Evolutionary conservation across 2,888 invertebrate genomes (phyloP).

Genomic region (Girardia tigrina): DNA sequence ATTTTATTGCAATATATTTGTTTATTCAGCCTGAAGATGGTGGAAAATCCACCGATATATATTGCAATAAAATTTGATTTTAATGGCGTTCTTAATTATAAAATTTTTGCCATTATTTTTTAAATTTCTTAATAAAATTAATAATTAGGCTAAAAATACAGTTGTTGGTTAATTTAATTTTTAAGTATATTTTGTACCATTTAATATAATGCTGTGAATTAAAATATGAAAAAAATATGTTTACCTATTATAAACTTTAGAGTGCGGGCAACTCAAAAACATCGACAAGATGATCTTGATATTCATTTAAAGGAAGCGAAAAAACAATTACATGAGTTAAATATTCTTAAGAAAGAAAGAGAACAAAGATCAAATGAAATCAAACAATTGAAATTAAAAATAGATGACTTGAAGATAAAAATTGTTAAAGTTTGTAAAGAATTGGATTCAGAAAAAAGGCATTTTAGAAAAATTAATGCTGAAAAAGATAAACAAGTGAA

Average conservation of each 20-base stretch:
- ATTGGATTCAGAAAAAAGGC: not conserved
- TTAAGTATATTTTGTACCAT: no score
- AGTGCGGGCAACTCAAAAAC: not conserved
- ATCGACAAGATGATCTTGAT: conserved; percentile 1
- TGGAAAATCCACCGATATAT: no score
- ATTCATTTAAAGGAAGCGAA: not conserved
- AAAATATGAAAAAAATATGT: no score
- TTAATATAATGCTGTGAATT: no score
- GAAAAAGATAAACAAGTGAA: not conserved
- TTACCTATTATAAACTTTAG: not conserved
- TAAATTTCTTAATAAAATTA: no score
- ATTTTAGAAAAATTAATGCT: not conserved
- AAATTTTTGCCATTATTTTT: no score
- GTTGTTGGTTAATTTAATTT: no score
- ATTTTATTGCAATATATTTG: no score
- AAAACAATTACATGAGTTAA: conserved; percentile 17
- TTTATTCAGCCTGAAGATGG: no score
- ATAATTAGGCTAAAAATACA: no score
- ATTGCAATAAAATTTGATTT: no score
- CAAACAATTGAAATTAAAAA: not conserved
- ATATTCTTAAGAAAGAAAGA: not conserved
- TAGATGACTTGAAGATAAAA: not conserved
- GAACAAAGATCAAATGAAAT: not conserved
- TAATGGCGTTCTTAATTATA: no score
- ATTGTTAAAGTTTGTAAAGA: conserved; percentile 12